phyloP scores from a whole-genome alignment of 2,113 vertebrate genomes.

The Tautogolabrus adspersus region DNA sequence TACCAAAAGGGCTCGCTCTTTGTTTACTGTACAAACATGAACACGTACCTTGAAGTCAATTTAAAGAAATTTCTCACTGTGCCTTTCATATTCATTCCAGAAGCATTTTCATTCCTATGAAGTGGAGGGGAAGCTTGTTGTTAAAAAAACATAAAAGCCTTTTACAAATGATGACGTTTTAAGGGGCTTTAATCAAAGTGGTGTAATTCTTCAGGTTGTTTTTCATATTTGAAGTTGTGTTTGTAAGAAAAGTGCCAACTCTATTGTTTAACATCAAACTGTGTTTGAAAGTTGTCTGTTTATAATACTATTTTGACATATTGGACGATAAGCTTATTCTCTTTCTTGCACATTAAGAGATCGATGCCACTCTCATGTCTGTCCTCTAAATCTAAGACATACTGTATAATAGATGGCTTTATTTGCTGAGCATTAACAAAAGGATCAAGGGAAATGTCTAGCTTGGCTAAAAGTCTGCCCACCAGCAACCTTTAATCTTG shows the following conservation, averaged over 20 bases:
- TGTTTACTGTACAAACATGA: conserved; percentile 53
- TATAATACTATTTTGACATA: conserved; percentile 19
- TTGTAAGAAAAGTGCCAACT: conserved; percentile 44
- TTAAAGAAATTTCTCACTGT: conserved; percentile 56
- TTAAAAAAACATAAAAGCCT: neutral
- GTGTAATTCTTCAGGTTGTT: conserved; percentile 18
- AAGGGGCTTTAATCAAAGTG: conserved; percentile 16
- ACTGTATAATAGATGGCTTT: neutral
- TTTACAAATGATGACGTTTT: neutral
- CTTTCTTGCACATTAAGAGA: conserved; percentile 9
- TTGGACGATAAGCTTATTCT: neutral
- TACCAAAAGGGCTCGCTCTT: conserved; percentile 68
- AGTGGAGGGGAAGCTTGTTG: conserved; percentile 1
- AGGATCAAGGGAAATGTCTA: neutral
- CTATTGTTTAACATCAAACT: conserved; percentile 27
- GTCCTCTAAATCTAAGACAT: neutral
- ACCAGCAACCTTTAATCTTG: neutral
- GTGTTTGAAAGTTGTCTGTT: conserved; percentile 28
- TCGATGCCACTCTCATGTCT: neutral
- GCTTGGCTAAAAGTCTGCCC: neutral
- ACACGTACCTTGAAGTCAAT: conserved; percentile 28
- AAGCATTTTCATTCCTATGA: conserved; percentile 45
- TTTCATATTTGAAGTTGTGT: conserved; percentile 19
- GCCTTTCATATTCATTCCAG: conserved; percentile 72
- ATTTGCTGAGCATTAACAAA: conserved; percentile 1